Evolutionary conservation across 2,113 vertebrate genomes (phyloP), one percentile per base, ranked within the genome.

Genomic region (Spilogale gracilis): DNA sequence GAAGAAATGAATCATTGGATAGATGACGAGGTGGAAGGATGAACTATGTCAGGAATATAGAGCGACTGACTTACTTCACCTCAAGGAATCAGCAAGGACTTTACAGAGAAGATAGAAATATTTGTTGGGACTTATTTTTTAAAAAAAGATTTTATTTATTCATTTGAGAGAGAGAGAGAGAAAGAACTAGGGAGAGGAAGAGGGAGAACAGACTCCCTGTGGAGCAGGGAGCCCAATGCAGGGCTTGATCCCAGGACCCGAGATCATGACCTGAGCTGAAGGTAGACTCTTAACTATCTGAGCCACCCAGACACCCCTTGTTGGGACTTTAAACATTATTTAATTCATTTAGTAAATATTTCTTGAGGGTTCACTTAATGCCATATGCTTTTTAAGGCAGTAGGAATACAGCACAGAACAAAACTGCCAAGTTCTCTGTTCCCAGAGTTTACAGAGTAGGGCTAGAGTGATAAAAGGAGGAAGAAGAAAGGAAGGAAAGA

Each of bases 321-420:
- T 32, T 95, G 32, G 18, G 5, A 71, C 54, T 91, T 90, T 60
- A 63, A 89, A 45, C 2, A 71, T 81, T 79, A 11, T 48, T 76
- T 74, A 93, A 90, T 21, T 88, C 10, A 45, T 8, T 73, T 50
- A 50, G 25, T 52, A 84, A 87, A 94, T 20, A 52, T 69, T 88
- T 61, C 2, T 81, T 96, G 27, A 67, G 13, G 6, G 14, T 79
- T 43, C 78, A 20, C 13, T 74, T 4, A 65, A 13, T 43, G 8
- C 0, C 5, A 27, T 58, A 43, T 9, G n/a, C 11, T 89, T 79
- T 83, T 83, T 20, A 76, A 76, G 12, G 1, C 69, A 71, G 9
- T 18, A 56, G 12, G 13, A 65, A 9, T 78, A 18, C 0, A 43
- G 38, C 43, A 8, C 58, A 85, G 27, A 71, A 65, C 16, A 89